phyloP scores from a whole-genome alignment of 2,797 vertebrate species.

The Telmatherina bonti region DNA sequence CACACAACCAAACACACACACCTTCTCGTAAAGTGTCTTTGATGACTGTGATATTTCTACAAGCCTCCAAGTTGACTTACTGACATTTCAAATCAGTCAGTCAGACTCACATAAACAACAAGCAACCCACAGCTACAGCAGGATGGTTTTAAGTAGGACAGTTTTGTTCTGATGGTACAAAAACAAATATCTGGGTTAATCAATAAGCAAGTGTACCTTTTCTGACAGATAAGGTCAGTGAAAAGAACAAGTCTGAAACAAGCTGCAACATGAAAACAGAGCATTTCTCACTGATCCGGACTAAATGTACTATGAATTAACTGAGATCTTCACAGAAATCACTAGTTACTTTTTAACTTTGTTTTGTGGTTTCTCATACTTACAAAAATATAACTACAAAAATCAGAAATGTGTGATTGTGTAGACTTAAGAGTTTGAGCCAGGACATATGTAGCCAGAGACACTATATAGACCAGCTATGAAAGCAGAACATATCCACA shows the following conservation, averaged over 20 bases:
- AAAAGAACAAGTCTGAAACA: neutral
- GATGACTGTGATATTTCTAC: conserved; percentile 10
- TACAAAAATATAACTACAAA: neutral
- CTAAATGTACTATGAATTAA: neutral
- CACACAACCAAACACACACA: conserved; percentile 6
- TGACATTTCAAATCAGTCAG: neutral
- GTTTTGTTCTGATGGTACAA: neutral
- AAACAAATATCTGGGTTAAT: conserved; percentile 3
- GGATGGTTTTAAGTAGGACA: neutral
- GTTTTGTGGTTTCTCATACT: neutral
- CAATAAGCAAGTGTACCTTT: neutral
- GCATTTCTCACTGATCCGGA: conserved; percentile 1
- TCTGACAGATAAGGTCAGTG: neutral
- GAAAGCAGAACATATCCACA: neutral
- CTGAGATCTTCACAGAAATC: neutral
- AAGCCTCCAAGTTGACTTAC: conserved; percentile 7
- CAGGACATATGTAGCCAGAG: too few species aligned
- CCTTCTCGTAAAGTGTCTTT: conserved; percentile 1
- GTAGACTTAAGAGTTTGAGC: neutral
- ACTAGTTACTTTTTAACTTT: neutral
- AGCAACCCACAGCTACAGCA: neutral
- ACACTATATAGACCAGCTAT: neutral
- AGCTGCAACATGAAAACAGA: neutral
- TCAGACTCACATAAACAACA: conserved; percentile 8
- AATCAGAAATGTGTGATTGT: neutral